Evolutionary conservation across 1,140 invertebrate species (phyloP).

Genomic region (Caenorhabditis latens): DNA sequence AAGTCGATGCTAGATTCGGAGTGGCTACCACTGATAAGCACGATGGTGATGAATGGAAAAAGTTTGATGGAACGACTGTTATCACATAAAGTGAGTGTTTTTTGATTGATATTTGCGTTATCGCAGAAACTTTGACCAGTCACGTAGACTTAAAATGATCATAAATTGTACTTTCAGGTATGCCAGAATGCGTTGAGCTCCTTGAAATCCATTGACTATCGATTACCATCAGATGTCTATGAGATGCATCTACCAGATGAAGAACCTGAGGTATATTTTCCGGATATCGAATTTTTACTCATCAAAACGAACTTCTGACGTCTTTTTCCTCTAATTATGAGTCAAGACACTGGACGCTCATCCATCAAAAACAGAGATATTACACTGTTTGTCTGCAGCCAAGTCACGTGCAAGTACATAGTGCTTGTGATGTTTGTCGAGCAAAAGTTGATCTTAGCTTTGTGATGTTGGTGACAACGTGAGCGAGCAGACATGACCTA

Average conservation of each 20-base stretch:
- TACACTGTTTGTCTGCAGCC: conserved; percentile 8
- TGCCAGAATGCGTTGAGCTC: conserved; percentile 62
- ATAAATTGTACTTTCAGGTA: conserved; percentile 57
- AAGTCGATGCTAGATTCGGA: conserved; percentile 60
- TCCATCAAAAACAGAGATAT: conserved; percentile 42
- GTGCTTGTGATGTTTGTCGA: conserved; percentile 10
- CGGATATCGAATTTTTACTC: not conserved
- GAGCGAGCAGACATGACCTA: not conserved
- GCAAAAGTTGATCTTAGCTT: conserved; percentile 29
- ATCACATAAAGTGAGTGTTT: conserved; percentile 62
- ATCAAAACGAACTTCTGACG: not conserved
- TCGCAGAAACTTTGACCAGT: not conserved
- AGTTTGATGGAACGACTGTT: conserved; percentile 56
- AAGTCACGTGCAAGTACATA: not conserved
- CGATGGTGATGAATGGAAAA: conserved; percentile 57
- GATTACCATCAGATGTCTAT: conserved; percentile 62
- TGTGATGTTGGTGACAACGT: not conserved
- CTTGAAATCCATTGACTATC: conserved; percentile 54
- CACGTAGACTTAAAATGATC: not conserved
- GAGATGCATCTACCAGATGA: conserved; percentile 59
- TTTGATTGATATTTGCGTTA: not conserved
- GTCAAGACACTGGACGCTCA: not conserved
- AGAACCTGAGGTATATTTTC: conserved; percentile 23
- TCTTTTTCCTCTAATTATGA: not conserved
- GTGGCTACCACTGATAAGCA: conserved; percentile 61